phyloP scores from a whole-genome alignment of 2,797 vertebrate species.

The Synaphobranchus kaupii region DNA sequence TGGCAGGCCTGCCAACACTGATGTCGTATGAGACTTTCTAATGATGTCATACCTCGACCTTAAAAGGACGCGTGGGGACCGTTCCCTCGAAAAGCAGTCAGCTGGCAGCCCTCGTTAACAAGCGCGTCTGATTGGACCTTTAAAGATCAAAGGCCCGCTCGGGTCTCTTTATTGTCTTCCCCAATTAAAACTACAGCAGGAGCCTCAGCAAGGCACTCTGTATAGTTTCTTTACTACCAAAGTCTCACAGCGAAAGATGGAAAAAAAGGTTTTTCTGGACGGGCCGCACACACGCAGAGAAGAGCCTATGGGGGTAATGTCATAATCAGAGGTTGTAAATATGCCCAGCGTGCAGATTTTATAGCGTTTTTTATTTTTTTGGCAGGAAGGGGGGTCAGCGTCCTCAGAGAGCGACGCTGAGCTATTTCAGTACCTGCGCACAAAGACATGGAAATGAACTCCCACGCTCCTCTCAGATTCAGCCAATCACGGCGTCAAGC shows the following conservation, averaged over 20 bases:
- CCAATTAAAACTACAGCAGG: not conserved
- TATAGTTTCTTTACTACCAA: not conserved
- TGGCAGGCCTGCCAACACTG: not conserved
- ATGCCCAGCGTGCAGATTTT: not conserved
- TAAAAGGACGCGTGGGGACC: not conserved
- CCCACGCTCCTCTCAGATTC: not conserved
- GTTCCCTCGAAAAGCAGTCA: not conserved
- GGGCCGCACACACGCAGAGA: not conserved
- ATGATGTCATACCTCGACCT: not conserved
- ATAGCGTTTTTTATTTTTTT: constrained; percentile 1
- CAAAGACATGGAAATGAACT: not conserved
- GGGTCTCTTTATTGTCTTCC: not conserved
- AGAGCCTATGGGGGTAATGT: not conserved
- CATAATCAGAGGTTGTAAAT: not conserved
- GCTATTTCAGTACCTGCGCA: not conserved
- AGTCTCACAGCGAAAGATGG: not conserved
- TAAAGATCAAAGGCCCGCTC: not conserved
- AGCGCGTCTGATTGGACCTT: not conserved
- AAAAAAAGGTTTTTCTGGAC: not conserved
- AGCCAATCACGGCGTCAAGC: not conserved
- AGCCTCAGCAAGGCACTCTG: not conserved
- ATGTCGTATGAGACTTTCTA: not conserved
- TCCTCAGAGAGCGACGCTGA: not conserved
- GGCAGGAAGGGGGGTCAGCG: not conserved
- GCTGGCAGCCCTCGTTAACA: not conserved